Conservation (phyloP, 2,113 vertebrate genomes). For the Fulmarus glacialis region DNA sequence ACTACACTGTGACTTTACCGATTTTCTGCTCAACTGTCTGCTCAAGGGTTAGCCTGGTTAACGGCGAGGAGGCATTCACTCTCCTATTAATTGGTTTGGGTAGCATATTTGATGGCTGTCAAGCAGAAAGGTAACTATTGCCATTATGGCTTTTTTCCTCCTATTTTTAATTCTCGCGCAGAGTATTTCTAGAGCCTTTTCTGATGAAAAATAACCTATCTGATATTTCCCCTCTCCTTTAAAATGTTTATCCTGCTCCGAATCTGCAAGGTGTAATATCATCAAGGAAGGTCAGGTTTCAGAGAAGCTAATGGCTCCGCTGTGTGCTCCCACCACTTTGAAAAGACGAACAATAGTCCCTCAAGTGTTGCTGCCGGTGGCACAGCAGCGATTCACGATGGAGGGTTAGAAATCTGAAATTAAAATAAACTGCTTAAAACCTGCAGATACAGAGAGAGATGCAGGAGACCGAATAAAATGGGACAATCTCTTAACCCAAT, state of each 20-base stretch:
- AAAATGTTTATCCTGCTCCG: constrained; percentile 18
- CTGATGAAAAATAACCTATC: constrained; percentile 7
- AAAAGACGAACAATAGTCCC: constrained; percentile 14
- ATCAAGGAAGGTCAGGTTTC: constrained; percentile 29
- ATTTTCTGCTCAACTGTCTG: not conserved
- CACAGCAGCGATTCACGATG: not conserved
- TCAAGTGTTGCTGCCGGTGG: constrained; percentile 20
- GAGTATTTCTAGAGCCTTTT: not conserved
- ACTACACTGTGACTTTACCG: not conserved
- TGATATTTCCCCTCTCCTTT: constrained; percentile 12
- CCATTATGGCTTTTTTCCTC: not conserved
- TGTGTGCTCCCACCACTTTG: constrained; percentile 12
- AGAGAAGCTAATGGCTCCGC: not conserved
- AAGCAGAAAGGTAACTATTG: not conserved
- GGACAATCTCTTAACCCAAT: constrained; percentile 45
- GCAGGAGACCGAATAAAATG: not conserved
- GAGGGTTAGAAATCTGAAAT: constrained; percentile 50
- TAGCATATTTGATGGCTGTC: not conserved
- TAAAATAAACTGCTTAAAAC: constrained; percentile 61
- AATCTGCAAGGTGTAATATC: not conserved
- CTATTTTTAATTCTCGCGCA: not conserved
- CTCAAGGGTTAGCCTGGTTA: not conserved
- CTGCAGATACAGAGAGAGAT: not conserved
- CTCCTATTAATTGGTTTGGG: not conserved
- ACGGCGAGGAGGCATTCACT: not conserved